Percentiles rank a stretch among this genome's conserved stretches.
Evolutionary conservation across 2,113 vertebrate genomes (phyloP).

Genomic region (Oncorhynchus tshawytscha): DNA sequence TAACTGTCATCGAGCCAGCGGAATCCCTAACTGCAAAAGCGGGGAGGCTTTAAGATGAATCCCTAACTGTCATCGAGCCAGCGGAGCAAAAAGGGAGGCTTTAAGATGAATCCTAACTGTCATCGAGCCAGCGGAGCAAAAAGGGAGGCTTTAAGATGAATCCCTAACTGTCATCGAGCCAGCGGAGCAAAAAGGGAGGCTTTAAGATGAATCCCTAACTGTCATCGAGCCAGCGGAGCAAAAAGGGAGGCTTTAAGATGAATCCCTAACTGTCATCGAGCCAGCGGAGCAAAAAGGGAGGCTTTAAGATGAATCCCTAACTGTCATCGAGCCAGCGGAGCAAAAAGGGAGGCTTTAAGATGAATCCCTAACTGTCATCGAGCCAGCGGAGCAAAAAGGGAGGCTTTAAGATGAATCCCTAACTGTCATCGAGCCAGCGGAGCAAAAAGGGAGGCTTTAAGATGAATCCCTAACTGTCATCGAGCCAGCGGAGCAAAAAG

Average conservation of each 20-base stretch:
- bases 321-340: conserved; percentile 41
- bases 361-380: conserved; percentile 29
- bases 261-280: conserved; percentile 29
- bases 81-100: conserved; percentile 38
- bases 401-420: conserved; percentile 35
- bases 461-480: conserved; percentile 31
- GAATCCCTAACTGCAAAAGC: no score
- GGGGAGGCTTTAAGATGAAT: conserved; percentile 32
- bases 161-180: conserved; percentile 26
- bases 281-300: conserved; percentile 40
- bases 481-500: conserved; percentile 39
- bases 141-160: conserved; percentile 25
- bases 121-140: conserved; percentile 40
- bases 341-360: conserved; percentile 24
- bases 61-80: conserved; percentile 30
- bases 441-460: conserved; percentile 23
- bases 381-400: conserved; percentile 38
- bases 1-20: conserved; percentile 37
- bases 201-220: conserved; percentile 34
- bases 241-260: conserved; percentile 25
- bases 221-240: conserved; percentile 39
- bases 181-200: conserved; percentile 41
- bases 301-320: conserved; percentile 33
- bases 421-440: conserved; percentile 41
- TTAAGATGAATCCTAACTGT: conserved; percentile 34